Base-by-base conservation (phyloP, 2,888 invertebrate genomes). In the Listrodromus nycthemerus region DNA sequence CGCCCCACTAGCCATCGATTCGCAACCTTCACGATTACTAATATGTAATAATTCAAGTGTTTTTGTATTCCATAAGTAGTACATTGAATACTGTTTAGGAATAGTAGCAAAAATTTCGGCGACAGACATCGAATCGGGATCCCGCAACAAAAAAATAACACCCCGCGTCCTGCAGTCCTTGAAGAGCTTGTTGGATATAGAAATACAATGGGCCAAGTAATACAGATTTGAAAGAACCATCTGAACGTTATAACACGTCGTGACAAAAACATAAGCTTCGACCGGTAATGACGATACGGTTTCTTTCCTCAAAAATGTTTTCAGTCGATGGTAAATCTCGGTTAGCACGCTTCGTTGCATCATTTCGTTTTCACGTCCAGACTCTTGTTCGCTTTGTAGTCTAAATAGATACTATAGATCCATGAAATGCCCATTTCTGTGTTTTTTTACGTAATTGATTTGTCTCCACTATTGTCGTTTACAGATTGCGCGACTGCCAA, bases 91-190 rank as follows among this genome's bases (percentile, higher is more conserved):
- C 50, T 37, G 79, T 41, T 79, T 71, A 75, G 83, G 61, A 58
- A 75, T 79, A 76, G 83, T 80, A 78, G 84, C 74, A 81, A 84
- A 84, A 84, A 77, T 80, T 80, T 55, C 65, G 37, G 65, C 73
- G 58, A 75, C 41, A 67, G 21, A 71, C 76, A 52, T 63, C 45
- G 66, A 27, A 48, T 74, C 74, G 55, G 70, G 70, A 81, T 70
- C 74, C 66, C 73, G 69, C 61, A 45, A 73, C 58, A 66, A 76
- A 77, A 33, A 33, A 33, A 52, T 19, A 73, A 52, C 24, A 73
- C 19, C 19, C 67, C 48, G 55, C 37, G 41, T 78, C 61, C 30
- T 81, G 58, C 78, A 80, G 77, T 83, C 77, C 77, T 27, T 16
- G 63, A 21, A 37, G 6, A 77, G 74, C 69, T n/a, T n/a, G 45